A percentile compares a stretch with the other conserved stretches of the same genome.
Conservation (phyloP, 2,888 invertebrate genomes). For the Nemurella pictetii region DNA sequence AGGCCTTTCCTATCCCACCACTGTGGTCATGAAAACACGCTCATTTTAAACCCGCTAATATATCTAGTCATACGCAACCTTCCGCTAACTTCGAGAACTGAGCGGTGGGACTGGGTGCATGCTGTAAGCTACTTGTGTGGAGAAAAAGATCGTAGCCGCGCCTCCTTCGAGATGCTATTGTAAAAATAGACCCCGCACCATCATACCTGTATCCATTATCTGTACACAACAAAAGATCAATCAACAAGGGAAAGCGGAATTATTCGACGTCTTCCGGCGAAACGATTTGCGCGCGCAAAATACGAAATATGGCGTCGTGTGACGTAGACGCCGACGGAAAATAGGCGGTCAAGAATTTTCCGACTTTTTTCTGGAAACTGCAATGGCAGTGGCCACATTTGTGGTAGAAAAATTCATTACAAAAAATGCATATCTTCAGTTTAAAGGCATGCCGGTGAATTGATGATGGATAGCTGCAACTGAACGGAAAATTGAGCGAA, state of each 20-base stretch:
- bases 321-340: neutral
- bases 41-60: slow-evolving; percentile 42
- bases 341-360: neutral
- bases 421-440: too few species aligned
- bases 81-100: slow-evolving; percentile 13
- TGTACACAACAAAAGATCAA: slow-evolving; percentile 43
- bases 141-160: neutral
- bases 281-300: slow-evolving; percentile 40
- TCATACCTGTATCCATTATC: slow-evolving; percentile 43
- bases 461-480: too few species aligned
- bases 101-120: neutral
- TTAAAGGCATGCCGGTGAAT: too few species aligned
- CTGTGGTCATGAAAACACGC: slow-evolving; percentile 43
- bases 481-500: too few species aligned
- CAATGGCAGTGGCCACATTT: neutral
- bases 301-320: slow-evolving; percentile 37
- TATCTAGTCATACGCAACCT: slow-evolving; percentile 39
- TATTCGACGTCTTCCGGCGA: slow-evolving; percentile 42
- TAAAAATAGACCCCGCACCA: slow-evolving; percentile 36
- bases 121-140: neutral
- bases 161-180: neutral
- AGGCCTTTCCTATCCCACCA: slow-evolving; percentile 43
- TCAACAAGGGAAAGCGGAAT: slow-evolving; percentile 43
- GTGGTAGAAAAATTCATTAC: neutral
- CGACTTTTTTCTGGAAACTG: neutral